phyloP scores from a whole-genome alignment of 2,797 vertebrate genomes.

The Falco naumanni region DNA sequence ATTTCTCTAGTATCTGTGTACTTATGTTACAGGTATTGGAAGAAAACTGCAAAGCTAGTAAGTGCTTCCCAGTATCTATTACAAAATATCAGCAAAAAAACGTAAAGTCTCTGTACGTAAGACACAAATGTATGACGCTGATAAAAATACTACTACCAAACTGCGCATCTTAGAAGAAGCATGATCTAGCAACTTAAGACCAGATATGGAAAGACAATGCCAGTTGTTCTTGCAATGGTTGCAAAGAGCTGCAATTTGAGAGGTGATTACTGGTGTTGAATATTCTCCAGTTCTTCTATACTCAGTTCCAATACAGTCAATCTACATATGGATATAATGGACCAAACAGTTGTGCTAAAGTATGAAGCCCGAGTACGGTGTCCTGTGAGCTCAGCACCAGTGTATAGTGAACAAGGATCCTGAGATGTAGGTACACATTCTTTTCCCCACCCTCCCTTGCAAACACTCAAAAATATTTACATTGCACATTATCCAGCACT shows the following conservation, averaged over 20 bases:
- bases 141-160: background rate
- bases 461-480: background rate
- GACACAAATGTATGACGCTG: background rate
- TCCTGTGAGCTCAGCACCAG: background rate
- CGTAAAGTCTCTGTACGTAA: background rate
- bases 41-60: background rate
- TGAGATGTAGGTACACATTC: background rate
- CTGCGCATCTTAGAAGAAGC: background rate
- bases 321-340: accelerated
- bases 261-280: background rate
- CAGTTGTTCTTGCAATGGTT: background rate
- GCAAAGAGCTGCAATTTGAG: background rate
- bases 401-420: background rate
- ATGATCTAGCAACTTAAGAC: background rate
- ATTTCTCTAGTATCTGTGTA: background rate
- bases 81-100: background rate
- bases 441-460: background rate
- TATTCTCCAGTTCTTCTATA: background rate
- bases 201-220: background rate
- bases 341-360: background rate
- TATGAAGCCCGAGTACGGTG: background rate
- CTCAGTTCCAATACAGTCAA: background rate
- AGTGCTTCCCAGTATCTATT: background rate
- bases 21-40: background rate
- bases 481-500: background rate